These are phyloP conservation scores for Polyergus mexicanus DNA, from an alignment of 1,140 invertebrate genomes.

Conservation along the genomic window DNA sequence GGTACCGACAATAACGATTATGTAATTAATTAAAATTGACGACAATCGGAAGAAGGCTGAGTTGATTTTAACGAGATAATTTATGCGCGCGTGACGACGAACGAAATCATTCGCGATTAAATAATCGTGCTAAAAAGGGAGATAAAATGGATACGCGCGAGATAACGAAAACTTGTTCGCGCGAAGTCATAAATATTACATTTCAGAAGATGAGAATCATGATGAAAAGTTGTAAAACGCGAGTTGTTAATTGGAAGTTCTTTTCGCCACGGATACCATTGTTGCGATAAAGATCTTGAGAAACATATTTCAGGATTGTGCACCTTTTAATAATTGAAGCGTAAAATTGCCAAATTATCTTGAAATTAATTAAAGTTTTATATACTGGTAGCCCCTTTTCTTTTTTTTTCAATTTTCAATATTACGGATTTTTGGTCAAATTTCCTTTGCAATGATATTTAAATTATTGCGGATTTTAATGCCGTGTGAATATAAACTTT, in stretches of 20 bases:
- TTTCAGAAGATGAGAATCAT: background rate
- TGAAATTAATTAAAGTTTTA: slow-evolving; percentile 34
- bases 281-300: slow-evolving; percentile 22
- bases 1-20: slow-evolving; percentile 14
- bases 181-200: slow-evolving; percentile 1
- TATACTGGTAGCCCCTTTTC: background rate
- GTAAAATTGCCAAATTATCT: slow-evolving; percentile 40
- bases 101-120: slow-evolving; percentile 34
- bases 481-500: background rate
- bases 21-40: slow-evolving; percentile 62
- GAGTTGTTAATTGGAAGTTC: slow-evolving; percentile 21
- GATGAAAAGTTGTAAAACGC: slow-evolving; percentile 4
- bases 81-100: background rate
- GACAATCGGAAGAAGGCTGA: slow-evolving; percentile 4
- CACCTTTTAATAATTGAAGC: slow-evolving; percentile 4
- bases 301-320: slow-evolving; percentile 3
- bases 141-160: background rate
- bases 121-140: slow-evolving; percentile 5
- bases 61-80: slow-evolving; percentile 47
- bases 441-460: slow-evolving; percentile 7
- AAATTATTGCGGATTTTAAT: background rate
- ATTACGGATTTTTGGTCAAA: background rate
- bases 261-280: background rate
- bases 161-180: background rate
- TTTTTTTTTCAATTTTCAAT: background rate